A percentile compares a stretch with the other conserved stretches of the same genome.
Evolutionary conservation across 2,797 vertebrate genomes (phyloP).

Genomic region (Eulemur mongoz): DNA sequence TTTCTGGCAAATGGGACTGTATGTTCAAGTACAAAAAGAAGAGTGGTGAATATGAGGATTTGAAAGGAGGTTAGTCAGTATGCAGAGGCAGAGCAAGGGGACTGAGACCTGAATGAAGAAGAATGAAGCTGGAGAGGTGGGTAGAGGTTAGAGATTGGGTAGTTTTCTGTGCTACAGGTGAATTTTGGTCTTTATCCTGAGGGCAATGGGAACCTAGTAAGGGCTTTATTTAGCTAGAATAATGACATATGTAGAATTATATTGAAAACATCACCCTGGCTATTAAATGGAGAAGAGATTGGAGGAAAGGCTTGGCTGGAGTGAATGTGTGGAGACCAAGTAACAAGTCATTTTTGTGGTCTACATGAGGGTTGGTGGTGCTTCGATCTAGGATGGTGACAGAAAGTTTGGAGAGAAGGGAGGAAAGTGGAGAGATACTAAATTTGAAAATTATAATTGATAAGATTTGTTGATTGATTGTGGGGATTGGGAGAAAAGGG

Average conservation of each 20-base stretch:
- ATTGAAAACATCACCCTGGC: not conserved
- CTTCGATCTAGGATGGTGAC: not conserved
- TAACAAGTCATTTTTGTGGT: not conserved
- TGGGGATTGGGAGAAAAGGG: not conserved
- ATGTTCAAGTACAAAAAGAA: not conserved
- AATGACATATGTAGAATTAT: not conserved
- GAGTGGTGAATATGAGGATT: not conserved
- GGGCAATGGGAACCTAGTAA: not conserved
- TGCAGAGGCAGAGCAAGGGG: not conserved
- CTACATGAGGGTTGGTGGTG: not conserved
- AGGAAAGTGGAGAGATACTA: not conserved
- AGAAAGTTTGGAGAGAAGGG: not conserved
- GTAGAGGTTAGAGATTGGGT: not conserved
- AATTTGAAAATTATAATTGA: not conserved
- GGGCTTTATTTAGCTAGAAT: not conserved
- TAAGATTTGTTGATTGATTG: not conserved
- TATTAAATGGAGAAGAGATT: not conserved
- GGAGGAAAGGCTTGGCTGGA: not conserved
- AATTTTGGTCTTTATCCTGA: slow-evolving; percentile 35
- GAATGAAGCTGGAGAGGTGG: not conserved
- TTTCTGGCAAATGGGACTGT: not conserved
- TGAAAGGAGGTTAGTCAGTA: not conserved
- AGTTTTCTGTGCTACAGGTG: not conserved
- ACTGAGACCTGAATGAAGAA: not conserved
- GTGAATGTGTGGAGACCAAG: not conserved